Percentiles rank a stretch among this genome's conserved stretches.
phyloP scores from a whole-genome alignment of 2,888 invertebrate genomes.

The Noctua comes region DNA sequence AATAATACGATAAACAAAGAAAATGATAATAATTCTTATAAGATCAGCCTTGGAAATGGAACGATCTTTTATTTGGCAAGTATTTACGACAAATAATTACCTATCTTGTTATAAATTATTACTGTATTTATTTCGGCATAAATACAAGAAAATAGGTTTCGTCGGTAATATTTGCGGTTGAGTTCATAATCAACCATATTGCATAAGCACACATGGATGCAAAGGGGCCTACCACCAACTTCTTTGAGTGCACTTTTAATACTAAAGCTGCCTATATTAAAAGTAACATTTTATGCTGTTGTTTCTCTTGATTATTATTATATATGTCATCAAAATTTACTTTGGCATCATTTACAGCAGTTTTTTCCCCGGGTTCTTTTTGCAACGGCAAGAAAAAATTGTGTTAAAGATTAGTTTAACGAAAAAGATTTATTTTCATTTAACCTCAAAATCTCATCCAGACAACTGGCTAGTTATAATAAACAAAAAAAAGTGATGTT shows the following conservation, averaged over 20 bases:
- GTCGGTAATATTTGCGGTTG: neutral
- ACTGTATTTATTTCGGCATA: neutral
- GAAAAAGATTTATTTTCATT: neutral
- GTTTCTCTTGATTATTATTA: too few species aligned
- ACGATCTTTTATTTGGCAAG: neutral
- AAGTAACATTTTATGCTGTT: neutral
- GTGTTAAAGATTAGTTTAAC: neutral
- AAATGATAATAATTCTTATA: neutral
- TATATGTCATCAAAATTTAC: neutral
- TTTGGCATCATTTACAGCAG: neutral
- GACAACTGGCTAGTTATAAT: neutral
- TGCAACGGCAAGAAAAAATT: neutral
- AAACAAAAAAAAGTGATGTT: neutral
- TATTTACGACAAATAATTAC: constrained; percentile 2
- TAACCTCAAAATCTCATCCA: neutral
- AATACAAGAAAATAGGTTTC: neutral
- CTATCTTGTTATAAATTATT: neutral
- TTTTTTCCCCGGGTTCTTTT: neutral
- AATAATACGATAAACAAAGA: neutral
- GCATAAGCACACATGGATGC: neutral
- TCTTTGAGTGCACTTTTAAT: too few species aligned
- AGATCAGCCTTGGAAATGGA: neutral
- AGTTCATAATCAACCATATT: neutral
- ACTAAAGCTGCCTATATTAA: neutral
- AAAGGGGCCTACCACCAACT: neutral